Evolutionary conservation across 92 coral and sea anemone genomes (phyloP), one percentile per base, ranked within the genome.

Genomic region (Nematostella vectensis): DNA sequence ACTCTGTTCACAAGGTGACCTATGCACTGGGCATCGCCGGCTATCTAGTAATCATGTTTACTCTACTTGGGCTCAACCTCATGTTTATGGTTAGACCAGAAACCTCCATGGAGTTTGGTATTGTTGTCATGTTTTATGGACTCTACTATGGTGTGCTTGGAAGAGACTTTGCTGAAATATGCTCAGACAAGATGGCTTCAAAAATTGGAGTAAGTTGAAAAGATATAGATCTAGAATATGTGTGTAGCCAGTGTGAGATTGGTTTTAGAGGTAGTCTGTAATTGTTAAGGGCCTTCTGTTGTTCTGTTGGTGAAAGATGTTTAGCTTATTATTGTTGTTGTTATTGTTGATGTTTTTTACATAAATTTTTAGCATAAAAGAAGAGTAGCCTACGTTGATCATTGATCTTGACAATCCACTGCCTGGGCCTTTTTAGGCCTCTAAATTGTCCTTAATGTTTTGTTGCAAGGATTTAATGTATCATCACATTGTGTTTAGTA

Each of bases 181-280:
- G 99, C 75, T 88, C 99, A 24, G 99, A 93, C 60, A 93, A 86
- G 62, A 93, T 93, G 87, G 99, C 99, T 43, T 88, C 96, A 33
- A 93, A 93, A 75, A 54, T 93, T 70, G 99, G 99, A 33, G 99
- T 93, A 58, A 86, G 99, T 82, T 6, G 27, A 17, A n/a, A n/a
- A n/a, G n/a, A n/a, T n/a, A n/a, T n/a, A n/a, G n/a, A 30, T 0
- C 51, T 4, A n/a, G 22, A 3, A 25, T 25, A 47, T 3, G 22
- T 4, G 22, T 47, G 22, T 47, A 47, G 3, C 3, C 51, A 47
- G n/a, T n/a, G 16, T n/a, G n/a, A n/a, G n/a, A n/a, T n/a, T n/a
- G n/a, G n/a, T n/a, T n/a, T n/a, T n/a, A n/a, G n/a, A n/a, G n/a
- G n/a, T n/a, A n/a, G n/a, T n/a, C n/a, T n/a, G n/a, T n/a, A n/a